These are phyloP conservation scores for Rhyacichthys aspro DNA, from an alignment of 2,797 vertebrate species.

Conservation along the genomic window DNA sequence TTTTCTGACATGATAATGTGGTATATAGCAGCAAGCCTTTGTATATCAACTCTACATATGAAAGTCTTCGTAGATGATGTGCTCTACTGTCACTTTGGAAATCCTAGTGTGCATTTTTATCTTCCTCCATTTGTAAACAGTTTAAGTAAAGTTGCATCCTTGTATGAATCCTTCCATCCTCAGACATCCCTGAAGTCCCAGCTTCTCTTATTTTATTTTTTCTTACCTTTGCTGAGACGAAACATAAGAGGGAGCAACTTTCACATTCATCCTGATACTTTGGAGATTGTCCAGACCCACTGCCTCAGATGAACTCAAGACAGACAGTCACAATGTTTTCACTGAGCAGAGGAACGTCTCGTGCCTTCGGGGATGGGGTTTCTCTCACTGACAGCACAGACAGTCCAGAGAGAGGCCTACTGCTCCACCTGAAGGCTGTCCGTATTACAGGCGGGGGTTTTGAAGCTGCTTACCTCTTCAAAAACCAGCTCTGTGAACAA, in stretches of 20 bases:
- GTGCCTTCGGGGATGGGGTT: constrained; percentile 11
- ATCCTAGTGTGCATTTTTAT: constrained; percentile 55
- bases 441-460: constrained; percentile 83
- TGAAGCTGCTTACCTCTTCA: constrained; percentile 91
- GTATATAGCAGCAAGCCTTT: constrained; percentile 39
- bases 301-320: constrained; percentile 39
- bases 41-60: constrained; percentile 35
- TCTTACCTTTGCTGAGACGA: constrained; percentile 20
- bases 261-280: constrained; percentile 12
- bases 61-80: constrained; percentile 25
- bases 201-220: constrained; percentile 19
- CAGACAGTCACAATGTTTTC: constrained; percentile 37
- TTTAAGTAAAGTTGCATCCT: constrained; percentile 47
- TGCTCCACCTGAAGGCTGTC: constrained; percentile 90
- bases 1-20: constrained; percentile 35
- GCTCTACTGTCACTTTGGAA: constrained; percentile 59
- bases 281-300: constrained; percentile 9
- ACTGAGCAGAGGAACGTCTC: constrained; percentile 29
- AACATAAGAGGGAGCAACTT: constrained; percentile 53
- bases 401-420: constrained; percentile 67
- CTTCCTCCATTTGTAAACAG: constrained; percentile 27
- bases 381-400: constrained; percentile 29
- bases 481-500: constrained; percentile 89
- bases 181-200: background rate
- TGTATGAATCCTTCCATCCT: constrained; percentile 16